Evolutionary conservation across 1,140 invertebrate species (phyloP), one percentile per base, ranked within the genome.

Genomic region (Drosophila pseudoananassae): DNA sequence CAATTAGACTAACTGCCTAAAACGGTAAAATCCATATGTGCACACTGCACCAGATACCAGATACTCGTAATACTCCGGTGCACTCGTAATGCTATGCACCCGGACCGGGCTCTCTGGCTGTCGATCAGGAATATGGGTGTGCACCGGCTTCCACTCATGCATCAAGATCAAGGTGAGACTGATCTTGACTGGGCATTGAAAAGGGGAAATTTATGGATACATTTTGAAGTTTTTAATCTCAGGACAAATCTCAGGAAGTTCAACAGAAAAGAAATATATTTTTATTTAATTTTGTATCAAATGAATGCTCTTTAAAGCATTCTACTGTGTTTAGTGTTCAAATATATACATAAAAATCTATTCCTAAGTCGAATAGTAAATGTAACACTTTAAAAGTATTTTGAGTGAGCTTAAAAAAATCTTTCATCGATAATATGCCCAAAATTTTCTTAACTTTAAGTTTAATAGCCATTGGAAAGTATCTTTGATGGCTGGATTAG

Each of bases 1-100:
- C 83, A 87, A 89, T 89, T 89, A 88, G 78, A 78, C 61, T 57
- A 71, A 75, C 64, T 75, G 71, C 76, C 75, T 80, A 75, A 82
- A 88, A 89, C 83, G 82, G 82, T 88, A 77, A 82, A 81, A 66
- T 56, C 73, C 64, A 76, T 66, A 73, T 82, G 73, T 65, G 73
- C 57, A 77, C 74, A 61, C 57, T 46, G 73, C 51, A 58, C 68
- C 50, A 74, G 55, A 83, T 64, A 82, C 25, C 50, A 66, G 23
- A 29, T 15, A 20, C 31, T 12, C 29, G 31, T 56, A 74, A 74
- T 74, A 17, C 40, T 43, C 38, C 14, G 12, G 14, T 43, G 33
- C 25, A 17, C 43, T 7, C 27, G 20, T 63, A 73, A 73, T 73
- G 51, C 57, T 20, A 73, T 73, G 70, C 69, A 73, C 25, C 51